phyloP scores from a whole-genome alignment of 92 coral and sea anemone species.

The Siderastrea radians region DNA sequence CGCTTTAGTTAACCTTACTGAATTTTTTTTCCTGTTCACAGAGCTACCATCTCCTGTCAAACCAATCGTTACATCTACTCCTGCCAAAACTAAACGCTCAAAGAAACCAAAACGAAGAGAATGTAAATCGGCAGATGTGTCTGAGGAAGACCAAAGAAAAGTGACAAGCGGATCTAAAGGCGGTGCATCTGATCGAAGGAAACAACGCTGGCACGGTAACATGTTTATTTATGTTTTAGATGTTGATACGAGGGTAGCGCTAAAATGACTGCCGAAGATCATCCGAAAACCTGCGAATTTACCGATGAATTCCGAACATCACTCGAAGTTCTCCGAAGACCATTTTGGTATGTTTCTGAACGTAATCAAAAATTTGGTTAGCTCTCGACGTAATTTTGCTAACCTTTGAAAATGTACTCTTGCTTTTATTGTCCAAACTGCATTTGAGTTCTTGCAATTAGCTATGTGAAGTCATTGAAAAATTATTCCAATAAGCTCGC shows the following conservation, averaged over 20 bases:
- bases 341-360: too few species aligned
- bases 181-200: not conserved
- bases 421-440: too few species aligned
- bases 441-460: too few species aligned
- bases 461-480: too few species aligned
- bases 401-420: not conserved
- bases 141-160: not conserved
- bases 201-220: not conserved
- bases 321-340: not conserved
- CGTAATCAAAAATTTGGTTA: too few species aligned
- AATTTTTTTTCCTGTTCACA: not conserved
- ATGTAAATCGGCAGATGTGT: not conserved
- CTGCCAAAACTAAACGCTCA: slow-evolving; percentile 24
- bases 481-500: too few species aligned
- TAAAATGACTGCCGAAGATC: not conserved
- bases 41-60: slow-evolving; percentile 19
- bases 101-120: slow-evolving; percentile 24
- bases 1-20: not conserved
- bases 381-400: too few species aligned
- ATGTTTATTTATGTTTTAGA: not conserved
- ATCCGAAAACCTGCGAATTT: not conserved
- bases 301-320: not conserved
- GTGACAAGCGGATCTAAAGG: not conserved
- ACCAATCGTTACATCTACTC: slow-evolving; percentile 34
- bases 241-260: not conserved